Percentiles rank a stretch among this genome's conserved stretches.
These are phyloP conservation scores for Sander vitreus DNA, from an alignment of 2,113 vertebrate genomes.

Conservation along the genomic window DNA sequence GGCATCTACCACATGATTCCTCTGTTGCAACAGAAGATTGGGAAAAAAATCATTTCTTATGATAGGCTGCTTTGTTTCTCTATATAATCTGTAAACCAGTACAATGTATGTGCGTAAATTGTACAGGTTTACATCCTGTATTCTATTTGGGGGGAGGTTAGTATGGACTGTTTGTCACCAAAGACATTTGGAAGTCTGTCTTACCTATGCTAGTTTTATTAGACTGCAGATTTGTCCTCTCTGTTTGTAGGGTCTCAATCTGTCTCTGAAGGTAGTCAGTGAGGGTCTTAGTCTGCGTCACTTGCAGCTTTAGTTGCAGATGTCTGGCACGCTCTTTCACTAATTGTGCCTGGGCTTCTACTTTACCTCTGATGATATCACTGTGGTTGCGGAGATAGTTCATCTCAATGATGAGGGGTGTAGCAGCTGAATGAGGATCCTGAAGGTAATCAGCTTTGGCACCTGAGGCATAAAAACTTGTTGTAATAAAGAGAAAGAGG, in stretches of 20 bases:
- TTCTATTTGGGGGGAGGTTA: background rate
- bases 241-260: constrained; percentile 44
- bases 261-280: constrained; percentile 47
- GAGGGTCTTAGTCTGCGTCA: constrained; percentile 26
- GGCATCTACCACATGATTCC: constrained; percentile 67
- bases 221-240: constrained; percentile 43
- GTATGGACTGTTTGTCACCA: background rate
- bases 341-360: constrained; percentile 37
- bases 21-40: constrained; percentile 60
- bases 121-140: background rate
- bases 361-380: constrained; percentile 21
- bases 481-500: background rate
- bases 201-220: constrained; percentile 53
- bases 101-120: background rate
- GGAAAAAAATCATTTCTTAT: constrained; percentile 23
- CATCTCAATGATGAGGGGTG: constrained; percentile 50
- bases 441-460: constrained; percentile 47
- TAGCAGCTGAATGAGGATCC: constrained; percentile 13
- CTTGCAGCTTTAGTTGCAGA: constrained; percentile 22
- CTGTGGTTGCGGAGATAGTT: constrained; percentile 67
- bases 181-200: background rate
- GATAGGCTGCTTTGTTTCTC: background rate
- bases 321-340: constrained; percentile 9
- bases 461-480: constrained; percentile 45
- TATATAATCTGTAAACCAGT: background rate